Evolutionary conservation across 1,140 invertebrate genomes (phyloP).

Genomic region (fruit fly (Drosophila melanogaster)): Release_6_plus_ISO1_MT NT_033779.5:3195501-3196000

Average conservation of each 20-base stretch:
- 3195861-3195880: no score
- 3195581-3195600: slow-evolving; percentile 27
- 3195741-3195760: slow-evolving; percentile 26
- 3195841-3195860: not conserved
- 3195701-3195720: slow-evolving; percentile 56
- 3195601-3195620: slow-evolving; percentile 56
- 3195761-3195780: slow-evolving; percentile 41
- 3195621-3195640: slow-evolving; percentile 52
- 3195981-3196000: not conserved
- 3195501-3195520: slow-evolving; percentile 56
- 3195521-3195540: not conserved
- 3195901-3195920: not conserved
- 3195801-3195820: slow-evolving; percentile 8
- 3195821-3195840: not conserved
- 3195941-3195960: no score
- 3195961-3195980: not conserved
- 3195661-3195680: slow-evolving; percentile 42
- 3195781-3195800: slow-evolving; percentile 36
- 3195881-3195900: not conserved
- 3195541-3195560: slow-evolving; percentile 20
- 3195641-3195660: slow-evolving; percentile 55
- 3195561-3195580: slow-evolving; percentile 19
- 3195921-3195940: not conserved
- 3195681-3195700: slow-evolving; percentile 25
- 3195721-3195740: slow-evolving; percentile 44